phyloP scores from a whole-genome alignment of 2,113 vertebrate genomes.

The Elgaria multicarinata region DNA sequence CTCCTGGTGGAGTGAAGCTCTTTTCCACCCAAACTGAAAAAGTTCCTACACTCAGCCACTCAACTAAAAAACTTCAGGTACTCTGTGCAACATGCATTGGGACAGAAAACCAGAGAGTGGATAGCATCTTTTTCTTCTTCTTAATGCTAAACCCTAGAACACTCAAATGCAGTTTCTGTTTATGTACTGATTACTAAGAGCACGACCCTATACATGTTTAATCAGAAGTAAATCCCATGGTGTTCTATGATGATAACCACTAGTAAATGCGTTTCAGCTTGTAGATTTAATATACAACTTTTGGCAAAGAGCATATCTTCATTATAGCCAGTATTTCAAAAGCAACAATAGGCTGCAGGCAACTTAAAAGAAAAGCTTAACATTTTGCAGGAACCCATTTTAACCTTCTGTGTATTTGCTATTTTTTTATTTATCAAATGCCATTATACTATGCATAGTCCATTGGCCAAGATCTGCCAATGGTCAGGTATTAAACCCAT shows the following conservation, averaged over 20 bases:
- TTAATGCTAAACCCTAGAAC: neutral
- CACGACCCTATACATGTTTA: neutral
- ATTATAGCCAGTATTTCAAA: neutral
- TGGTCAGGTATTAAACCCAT: neutral
- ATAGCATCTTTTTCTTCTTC: neutral
- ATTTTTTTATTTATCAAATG: neutral
- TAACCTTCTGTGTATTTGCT: neutral
- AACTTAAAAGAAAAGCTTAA: neutral
- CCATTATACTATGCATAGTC: neutral
- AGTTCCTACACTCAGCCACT: neutral
- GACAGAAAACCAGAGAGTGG: neutral
- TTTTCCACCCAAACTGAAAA: neutral
- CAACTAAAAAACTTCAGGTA: constrained; percentile 51
- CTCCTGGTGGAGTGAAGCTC: constrained; percentile 49
- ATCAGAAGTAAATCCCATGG: neutral
- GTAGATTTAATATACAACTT: neutral
- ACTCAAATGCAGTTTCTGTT: neutral
- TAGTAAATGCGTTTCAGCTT: neutral
- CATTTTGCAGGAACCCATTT: neutral
- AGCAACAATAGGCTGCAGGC: neutral
- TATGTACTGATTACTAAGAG: neutral
- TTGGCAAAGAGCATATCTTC: neutral
- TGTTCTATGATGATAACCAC: neutral
- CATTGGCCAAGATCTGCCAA: neutral
- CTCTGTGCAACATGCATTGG: neutral